Conservation (phyloP, 2,888 invertebrate genomes). For the Drosophila robusta region DNA sequence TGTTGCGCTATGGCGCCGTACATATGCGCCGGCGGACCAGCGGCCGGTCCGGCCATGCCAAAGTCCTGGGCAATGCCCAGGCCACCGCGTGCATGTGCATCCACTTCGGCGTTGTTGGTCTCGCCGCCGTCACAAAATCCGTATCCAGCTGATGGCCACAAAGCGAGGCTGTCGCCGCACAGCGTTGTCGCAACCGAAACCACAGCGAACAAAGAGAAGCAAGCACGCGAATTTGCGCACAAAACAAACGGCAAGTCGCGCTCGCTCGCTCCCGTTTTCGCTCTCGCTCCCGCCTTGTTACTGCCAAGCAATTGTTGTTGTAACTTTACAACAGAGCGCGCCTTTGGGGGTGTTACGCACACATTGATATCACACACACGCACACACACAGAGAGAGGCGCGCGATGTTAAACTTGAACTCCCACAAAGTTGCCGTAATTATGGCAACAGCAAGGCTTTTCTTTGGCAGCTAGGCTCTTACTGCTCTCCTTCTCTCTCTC, state of each 20-base stretch:
- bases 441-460: slow-evolving; percentile 62
- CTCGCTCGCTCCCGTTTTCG: slow-evolving; percentile 7
- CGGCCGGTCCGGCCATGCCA: slow-evolving; percentile 87
- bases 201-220: slow-evolving; percentile 63
- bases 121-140: slow-evolving; percentile 82
- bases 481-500: slow-evolving; percentile 39
- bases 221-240: slow-evolving; percentile 72
- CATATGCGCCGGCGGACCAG: slow-evolving; percentile 86
- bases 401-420: slow-evolving; percentile 72
- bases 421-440: slow-evolving; percentile 75
- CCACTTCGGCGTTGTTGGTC: slow-evolving; percentile 84
- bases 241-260: slow-evolving; percentile 67
- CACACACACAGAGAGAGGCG: slow-evolving; percentile 25
- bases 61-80: slow-evolving; percentile 85
- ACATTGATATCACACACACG: slow-evolving; percentile 42
- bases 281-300: background rate
- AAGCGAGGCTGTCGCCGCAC: slow-evolving; percentile 64
- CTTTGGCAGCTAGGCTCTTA: slow-evolving; percentile 41
- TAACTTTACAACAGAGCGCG: slow-evolving; percentile 50
- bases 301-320: slow-evolving; percentile 18
- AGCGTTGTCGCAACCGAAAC: slow-evolving; percentile 53
- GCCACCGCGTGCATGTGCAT: slow-evolving; percentile 84
- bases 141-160: slow-evolving; percentile 80
- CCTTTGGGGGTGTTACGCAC: slow-evolving; percentile 75
- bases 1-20: slow-evolving; percentile 87